Evolutionary conservation across 2,888 invertebrate genomes (phyloP), one percentile per base, ranked within the genome.

Genomic region (Cremastinae sp.): DNA sequence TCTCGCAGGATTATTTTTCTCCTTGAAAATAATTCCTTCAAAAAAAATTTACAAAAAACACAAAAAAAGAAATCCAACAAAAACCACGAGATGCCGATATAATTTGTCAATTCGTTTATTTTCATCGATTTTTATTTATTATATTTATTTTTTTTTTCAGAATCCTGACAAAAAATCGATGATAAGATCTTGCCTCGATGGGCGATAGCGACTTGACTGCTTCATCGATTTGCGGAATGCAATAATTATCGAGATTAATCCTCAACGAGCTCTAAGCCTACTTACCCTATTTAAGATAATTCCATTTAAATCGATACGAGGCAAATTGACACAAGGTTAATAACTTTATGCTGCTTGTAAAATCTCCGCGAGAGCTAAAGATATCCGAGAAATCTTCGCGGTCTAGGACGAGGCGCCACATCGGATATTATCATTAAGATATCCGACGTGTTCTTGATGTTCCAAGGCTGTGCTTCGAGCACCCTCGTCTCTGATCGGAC

Each of bases 321-420:
- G 62, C 56, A 56, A 56, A 75, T 72, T 68, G 75, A 75, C 71
- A 68, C 37, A 61, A 39, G 68, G 71, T 75, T 75, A 72, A 75
- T 75, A 72, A 72, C 75, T 43, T 76, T 76, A 64, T 64, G 62
- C 43, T 8, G 39, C 14, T n/a, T n/a, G 43, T 47, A 53, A 65
- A 51, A 41, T 68, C 58, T 58, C 62, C 10, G 45, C 59, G 62
- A 68, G n/a, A n/a, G n/a, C 37, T 20, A n/a, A 18, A 28, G 18
- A 51, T 62, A 56, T 49, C 37, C 56, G 9, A 51, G 49, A 14
- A 22, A n/a, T n/a, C n/a, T 56, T 69, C 8, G 35, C 14, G 35
- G 37, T 14, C 49, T 14, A n/a, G n/a, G 74, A 69, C 56, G 74
- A 28, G 35, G 62, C 55, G 35, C 61, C 61, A 49, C 37, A 56